phyloP scores from a whole-genome alignment of 2,113 vertebrate genomes.

The Jaculus jaculus region DNA sequence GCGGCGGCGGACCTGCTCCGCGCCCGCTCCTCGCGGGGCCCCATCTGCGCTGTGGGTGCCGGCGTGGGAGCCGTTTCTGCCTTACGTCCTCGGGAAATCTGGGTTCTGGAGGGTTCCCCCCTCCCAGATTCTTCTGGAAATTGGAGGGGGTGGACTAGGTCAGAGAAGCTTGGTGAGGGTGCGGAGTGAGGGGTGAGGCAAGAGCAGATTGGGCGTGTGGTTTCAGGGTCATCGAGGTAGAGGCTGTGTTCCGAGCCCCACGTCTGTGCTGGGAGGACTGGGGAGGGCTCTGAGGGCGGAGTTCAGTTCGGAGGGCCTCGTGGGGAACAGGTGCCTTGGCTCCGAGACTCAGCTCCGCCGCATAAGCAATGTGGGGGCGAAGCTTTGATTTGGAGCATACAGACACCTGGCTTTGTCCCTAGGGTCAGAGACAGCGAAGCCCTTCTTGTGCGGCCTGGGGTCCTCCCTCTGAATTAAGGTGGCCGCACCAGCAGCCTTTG shows the following conservation, averaged over 20 bases:
- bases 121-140: slow-evolving; percentile 59
- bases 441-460: background rate
- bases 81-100: background rate
- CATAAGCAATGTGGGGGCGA: background rate
- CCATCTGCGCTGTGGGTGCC: slow-evolving; percentile 34
- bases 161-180: background rate
- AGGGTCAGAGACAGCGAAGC: background rate
- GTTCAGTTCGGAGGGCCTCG: background rate
- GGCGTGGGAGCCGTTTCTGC: slow-evolving; percentile 55
- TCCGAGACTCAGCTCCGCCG: background rate
- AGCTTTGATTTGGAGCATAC: background rate
- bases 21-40: slow-evolving; percentile 56
- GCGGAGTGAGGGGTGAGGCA: background rate
- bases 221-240: background rate
- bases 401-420: background rate
- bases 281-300: background rate
- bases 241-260: background rate
- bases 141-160: background rate
- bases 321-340: slow-evolving; percentile 64
- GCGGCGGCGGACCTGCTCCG: slow-evolving; percentile 21
- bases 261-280: background rate
- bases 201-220: background rate
- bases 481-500: background rate
- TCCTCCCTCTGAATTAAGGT: background rate
- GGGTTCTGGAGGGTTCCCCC: slow-evolving; percentile 10